Base-by-base conservation (phyloP, 2,797 vertebrate genomes). In the Pagetopsis macropterus region DNA sequence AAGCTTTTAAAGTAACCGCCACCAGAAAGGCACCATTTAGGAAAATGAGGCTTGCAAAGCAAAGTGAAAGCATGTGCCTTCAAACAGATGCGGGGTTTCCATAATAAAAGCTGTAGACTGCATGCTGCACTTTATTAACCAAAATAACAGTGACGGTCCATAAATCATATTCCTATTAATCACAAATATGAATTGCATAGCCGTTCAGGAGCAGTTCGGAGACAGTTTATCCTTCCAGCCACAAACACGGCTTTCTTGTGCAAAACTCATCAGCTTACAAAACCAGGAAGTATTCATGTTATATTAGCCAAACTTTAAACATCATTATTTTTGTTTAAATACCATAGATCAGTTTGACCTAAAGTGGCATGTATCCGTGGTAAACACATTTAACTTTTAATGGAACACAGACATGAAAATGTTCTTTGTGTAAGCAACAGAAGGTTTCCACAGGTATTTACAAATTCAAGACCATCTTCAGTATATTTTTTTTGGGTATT, bases 1-100 rank as follows among this genome's bases (percentile, higher is more conserved):
- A 50, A 81, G 72, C 44, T 44, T 54, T 79, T 70, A 17, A 55
- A 65, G 65, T 49, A 66, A 48, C 21, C 5, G 33, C 78, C 80
- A 87, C 70, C 81, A 82, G 40, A 86, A 84, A 85, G 68, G 50
- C 19, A 72, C 37, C 46, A 2, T 60, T 86, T 69, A 64, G 65
- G 62, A 67, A 70, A 75, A 81, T n/a, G 21, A 76, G n/a, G 41
- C 49, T 56, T 41, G 27, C 40, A 62, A 65, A 64, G 60, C 50
- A 33, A 81, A 86, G 71, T n/a, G 27, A 78, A 79, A 80, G 48
- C 84, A 86, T 19, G 67, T 76, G 73, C 7, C 41, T 71, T 65
- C 44, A 75, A 61, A 76, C 55, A 64, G 27, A 83, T 82, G 72
- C 63, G 68, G 51, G 59, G 82, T 84, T 66, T 63, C 44, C 16